Base-by-base conservation (phyloP, 1,140 invertebrate genomes). In the Panulirus ornatus region DNA sequence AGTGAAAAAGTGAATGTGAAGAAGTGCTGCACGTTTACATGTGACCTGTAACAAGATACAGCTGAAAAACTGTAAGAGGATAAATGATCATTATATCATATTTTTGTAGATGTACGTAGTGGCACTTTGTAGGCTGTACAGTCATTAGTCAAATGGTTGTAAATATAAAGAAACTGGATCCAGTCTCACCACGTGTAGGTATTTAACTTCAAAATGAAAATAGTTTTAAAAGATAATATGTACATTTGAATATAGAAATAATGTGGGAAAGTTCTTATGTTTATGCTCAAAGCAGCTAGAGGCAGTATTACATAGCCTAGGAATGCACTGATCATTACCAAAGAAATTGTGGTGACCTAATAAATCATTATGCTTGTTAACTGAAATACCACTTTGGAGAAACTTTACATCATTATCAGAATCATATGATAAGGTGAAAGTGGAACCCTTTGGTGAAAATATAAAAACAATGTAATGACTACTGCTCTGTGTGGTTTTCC, bases 51-150 rank as follows among this genome's bases (percentile, higher is more conserved):
- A 78, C 75, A 44, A 47, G 75, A 78, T 78, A 78, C 75, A 22
- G 75, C 40, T 78, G 36, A 36, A 44, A 47, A 47, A 76, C n/a
- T 76, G 54, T 22, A 66, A 66, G 58, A 66, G 30, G 58, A 66
- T 66, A 66, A 44, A 38, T 47, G 44, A 42, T 47, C 40, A 76
- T 78, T 78, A 47, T 78, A 78, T 78, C 75, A 78, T 16, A 78
- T 78, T 78, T n/a, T 78, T 78, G 40, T 78, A 78, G 75, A 78
- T 78, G n/a, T 22, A 38, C 44, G 40, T 47, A 78, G 75, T 78
- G 75, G 75, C 75, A 78, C 75, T 78, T 78, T 78, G 75, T 78
- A 78, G 75, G 75, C 44, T 78, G 75, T 78, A 75, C 73, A 66
- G 58, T 66, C n/a, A 66, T 8, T n/a, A 30, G 22, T 66, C 30